phyloP scores from a whole-genome alignment of 2,888 invertebrate genomes.

The Diloba caeruleocephala region DNA sequence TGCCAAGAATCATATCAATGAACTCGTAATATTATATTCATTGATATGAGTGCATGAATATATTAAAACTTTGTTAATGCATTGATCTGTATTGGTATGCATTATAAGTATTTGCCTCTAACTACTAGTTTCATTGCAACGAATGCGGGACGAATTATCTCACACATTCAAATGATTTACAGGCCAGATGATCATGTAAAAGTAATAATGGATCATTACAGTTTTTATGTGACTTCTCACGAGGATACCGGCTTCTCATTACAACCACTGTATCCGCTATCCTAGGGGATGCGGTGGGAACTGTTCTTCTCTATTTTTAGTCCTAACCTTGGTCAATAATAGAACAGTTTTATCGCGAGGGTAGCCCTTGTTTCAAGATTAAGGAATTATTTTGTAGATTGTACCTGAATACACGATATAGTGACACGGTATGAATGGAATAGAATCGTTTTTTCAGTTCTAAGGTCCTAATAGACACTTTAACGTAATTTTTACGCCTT shows the following conservation, averaged over 20 bases:
- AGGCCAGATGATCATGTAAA: slow-evolving; percentile 21
- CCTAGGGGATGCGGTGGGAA: slow-evolving; percentile 49
- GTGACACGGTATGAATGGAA: no score
- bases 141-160: not conserved
- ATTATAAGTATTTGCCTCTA: not conserved
- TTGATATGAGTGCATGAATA: no score
- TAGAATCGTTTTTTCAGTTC: no score
- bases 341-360: not conserved
- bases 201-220: slow-evolving; percentile 28
- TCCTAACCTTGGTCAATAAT: slow-evolving; percentile 1
- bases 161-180: slow-evolving; percentile 25
- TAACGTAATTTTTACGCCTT: no score
- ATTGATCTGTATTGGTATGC: no score
- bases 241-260: slow-evolving; percentile 47
- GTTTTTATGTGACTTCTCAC: slow-evolving; percentile 51
- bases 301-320: slow-evolving; percentile 45
- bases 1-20: no score
- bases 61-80: no score
- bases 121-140: slow-evolving; percentile 1
- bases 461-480: no score
- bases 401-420: no score
- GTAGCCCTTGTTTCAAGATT: not conserved
- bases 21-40: no score
- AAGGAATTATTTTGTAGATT: no score
- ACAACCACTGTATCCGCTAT: slow-evolving; percentile 39